Conservation (phyloP, 2,888 invertebrate species). For the Drosophila mimica region DNA sequence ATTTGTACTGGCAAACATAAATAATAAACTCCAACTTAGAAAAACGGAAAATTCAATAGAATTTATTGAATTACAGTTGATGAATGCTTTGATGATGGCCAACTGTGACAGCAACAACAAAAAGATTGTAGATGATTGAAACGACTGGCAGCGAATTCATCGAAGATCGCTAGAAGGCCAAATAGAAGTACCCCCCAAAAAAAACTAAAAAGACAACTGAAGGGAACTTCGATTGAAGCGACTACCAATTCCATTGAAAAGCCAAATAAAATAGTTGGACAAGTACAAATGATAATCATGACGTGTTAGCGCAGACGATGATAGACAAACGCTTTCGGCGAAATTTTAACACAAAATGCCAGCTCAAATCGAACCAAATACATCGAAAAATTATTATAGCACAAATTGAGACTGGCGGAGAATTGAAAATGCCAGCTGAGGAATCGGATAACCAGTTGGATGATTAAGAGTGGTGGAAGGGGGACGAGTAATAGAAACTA, state of each 20-base stretch:
- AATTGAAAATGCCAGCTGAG: conserved; percentile 53
- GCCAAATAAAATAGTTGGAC: conserved; percentile 26
- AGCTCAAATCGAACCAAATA: conserved; percentile 18
- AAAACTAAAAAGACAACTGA: conserved; percentile 6
- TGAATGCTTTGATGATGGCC: conserved; percentile 44
- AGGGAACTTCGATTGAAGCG: conserved; percentile 3
- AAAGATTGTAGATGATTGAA: conserved; percentile 51
- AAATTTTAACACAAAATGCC: conserved; percentile 65
- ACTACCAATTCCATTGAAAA: conserved; percentile 37
- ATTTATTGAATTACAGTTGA: conserved; percentile 54
- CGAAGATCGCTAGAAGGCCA: conserved; percentile 62
- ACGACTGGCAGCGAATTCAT: conserved; percentile 26
- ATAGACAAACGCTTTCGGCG: conserved; percentile 72
- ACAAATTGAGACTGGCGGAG: conserved; percentile 29
- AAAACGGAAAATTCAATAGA: conserved; percentile 14
- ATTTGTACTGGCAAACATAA: conserved; percentile 12
- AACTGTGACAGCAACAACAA: conserved; percentile 40
- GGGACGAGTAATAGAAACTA: conserved; percentile 40
- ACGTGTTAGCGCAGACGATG: conserved; percentile 56
- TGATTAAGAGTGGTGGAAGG: too few species aligned
- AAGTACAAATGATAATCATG: conserved; percentile 62
- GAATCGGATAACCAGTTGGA: conserved; percentile 37
- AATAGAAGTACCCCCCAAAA: conserved; percentile 11
- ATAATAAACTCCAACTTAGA: conserved; percentile 16
- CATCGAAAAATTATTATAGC: conserved; percentile 42